Evolutionary conservation across 2,888 invertebrate species (phyloP).

Genomic region (Agrochola lychnidis): DNA sequence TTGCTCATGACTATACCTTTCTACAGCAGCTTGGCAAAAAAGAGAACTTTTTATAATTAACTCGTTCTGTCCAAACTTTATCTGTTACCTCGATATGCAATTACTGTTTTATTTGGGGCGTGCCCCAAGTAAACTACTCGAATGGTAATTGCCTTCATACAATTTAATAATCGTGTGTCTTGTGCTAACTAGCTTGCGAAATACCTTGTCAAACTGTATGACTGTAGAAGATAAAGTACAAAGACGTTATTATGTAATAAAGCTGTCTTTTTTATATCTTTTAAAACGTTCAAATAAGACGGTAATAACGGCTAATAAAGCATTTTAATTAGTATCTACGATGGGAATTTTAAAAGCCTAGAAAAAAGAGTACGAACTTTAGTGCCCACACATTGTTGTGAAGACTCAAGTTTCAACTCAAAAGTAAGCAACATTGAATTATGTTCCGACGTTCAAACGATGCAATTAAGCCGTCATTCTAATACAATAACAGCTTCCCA

Average conservation of each 20-base stretch:
- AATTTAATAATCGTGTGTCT: slow-evolving; percentile 55
- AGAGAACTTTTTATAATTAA: slow-evolving; percentile 55
- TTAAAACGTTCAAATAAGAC: slow-evolving; percentile 35
- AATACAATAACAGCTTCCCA: slow-evolving; percentile 57
- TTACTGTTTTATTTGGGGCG: slow-evolving; percentile 63
- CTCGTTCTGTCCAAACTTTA: slow-evolving; percentile 50
- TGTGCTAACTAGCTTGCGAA: slow-evolving; percentile 35
- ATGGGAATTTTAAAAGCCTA: slow-evolving; percentile 48
- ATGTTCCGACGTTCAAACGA: slow-evolving; percentile 44
- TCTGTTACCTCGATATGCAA: slow-evolving; percentile 50
- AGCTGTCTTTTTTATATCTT: slow-evolving; percentile 26
- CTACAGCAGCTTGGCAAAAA: slow-evolving; percentile 19
- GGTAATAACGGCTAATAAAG: slow-evolving; percentile 45
- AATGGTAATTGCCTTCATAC: slow-evolving; percentile 53
- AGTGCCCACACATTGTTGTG: slow-evolving; percentile 55
- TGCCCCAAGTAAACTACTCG: slow-evolving; percentile 42
- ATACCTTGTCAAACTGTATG: slow-evolving; percentile 36
- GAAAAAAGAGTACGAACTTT: slow-evolving; percentile 34
- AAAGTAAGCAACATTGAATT: slow-evolving; percentile 41
- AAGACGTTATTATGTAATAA: slow-evolving; percentile 45
- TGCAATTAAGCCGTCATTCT: slow-evolving; percentile 49
- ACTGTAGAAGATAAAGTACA: slow-evolving; percentile 33
- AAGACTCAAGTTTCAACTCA: slow-evolving; percentile 32
- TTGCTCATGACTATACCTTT: slow-evolving; percentile 9
- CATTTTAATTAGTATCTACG: slow-evolving; percentile 51